Conservation (phyloP, 2,113 vertebrate genomes). For the Phaethornis superciliosus region DNA sequence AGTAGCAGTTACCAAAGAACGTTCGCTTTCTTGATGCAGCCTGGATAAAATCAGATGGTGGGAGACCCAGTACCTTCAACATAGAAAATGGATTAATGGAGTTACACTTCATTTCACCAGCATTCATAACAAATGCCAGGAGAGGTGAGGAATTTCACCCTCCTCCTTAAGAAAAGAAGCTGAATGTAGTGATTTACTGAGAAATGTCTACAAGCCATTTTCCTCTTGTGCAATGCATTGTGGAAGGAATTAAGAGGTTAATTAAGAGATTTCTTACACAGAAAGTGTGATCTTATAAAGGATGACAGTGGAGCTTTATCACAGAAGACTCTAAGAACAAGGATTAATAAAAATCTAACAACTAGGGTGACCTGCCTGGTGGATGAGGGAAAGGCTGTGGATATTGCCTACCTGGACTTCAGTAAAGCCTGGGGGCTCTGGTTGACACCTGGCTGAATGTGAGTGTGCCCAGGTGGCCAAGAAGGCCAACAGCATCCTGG, state of each 20-base stretch:
- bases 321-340: background rate
- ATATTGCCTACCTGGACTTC: too few species aligned
- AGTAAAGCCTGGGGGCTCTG: too few species aligned
- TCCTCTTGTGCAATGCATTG: background rate
- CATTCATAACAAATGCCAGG: background rate
- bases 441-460: too few species aligned
- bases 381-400: too few species aligned
- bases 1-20: slow-evolving; percentile 87
- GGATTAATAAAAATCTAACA: too few species aligned
- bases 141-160: background rate
- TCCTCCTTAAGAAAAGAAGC: background rate
- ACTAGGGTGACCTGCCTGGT: too few species aligned
- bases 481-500: too few species aligned
- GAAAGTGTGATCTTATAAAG: background rate
- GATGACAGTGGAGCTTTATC: background rate
- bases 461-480: too few species aligned
- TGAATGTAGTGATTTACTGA: background rate
- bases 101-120: slow-evolving; percentile 1
- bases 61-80: slow-evolving; percentile 89
- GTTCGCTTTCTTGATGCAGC: slow-evolving; percentile 83
- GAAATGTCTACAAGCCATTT: background rate
- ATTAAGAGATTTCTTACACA: background rate
- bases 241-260: background rate
- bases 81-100: background rate
- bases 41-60: slow-evolving; percentile 87